phyloP scores from a whole-genome alignment of 2,797 vertebrate genomes.

The Sebastolobus altivelis region DNA sequence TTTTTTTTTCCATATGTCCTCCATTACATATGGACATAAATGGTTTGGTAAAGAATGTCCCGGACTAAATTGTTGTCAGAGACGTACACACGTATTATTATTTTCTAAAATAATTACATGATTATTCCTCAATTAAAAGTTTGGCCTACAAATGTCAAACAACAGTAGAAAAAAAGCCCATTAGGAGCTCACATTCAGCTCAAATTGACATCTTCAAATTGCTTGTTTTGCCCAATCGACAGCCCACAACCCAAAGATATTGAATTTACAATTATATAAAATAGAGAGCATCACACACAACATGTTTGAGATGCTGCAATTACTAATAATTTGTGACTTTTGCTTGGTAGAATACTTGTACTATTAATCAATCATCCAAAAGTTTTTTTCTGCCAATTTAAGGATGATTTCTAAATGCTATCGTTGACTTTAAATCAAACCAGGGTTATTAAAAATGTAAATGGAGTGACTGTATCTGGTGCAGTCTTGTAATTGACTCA shows the following conservation, averaged over 20 bases:
- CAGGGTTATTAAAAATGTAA: neutral
- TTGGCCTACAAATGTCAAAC: neutral
- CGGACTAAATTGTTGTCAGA: neutral
- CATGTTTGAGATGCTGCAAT: neutral
- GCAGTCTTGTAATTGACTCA: neutral
- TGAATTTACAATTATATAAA: neutral
- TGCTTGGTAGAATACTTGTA: neutral
- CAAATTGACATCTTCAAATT: neutral
- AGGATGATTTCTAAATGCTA: neutral
- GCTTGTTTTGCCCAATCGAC: neutral
- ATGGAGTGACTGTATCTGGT: fast-evolving
- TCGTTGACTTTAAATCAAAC: neutral
- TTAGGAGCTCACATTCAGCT: neutral
- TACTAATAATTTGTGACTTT: neutral
- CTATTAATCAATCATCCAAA: neutral
- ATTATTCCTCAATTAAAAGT: neutral
- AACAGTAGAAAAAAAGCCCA: neutral
- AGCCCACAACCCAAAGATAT: neutral
- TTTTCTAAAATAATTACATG: too few relatives aligned
- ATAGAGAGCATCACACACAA: neutral
- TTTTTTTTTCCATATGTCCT: neutral
- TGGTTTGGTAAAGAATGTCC: neutral
- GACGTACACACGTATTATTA: neutral
- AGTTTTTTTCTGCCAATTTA: neutral
- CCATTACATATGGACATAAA: neutral